These are phyloP conservation scores for Tragelaphus oryx DNA, from an alignment of 2,797 vertebrate genomes.

Conservation along the genomic window DNA sequence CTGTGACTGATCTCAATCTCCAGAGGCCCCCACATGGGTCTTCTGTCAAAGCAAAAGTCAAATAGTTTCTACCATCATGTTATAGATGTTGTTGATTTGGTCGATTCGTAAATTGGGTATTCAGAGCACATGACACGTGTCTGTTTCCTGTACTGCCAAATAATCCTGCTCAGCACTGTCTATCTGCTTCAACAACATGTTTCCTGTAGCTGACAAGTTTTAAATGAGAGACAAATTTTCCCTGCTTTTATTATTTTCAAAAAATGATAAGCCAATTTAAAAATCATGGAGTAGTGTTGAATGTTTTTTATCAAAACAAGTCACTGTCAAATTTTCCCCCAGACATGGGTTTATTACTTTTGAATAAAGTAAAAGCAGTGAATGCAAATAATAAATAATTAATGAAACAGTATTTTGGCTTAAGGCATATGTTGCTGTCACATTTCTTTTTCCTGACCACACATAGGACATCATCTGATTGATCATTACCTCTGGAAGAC, in stretches of 20 bases:
- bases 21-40: neutral
- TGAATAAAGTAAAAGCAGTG: neutral
- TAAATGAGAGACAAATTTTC: neutral
- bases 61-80: fast-evolving
- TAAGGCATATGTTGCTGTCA: neutral
- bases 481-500: neutral
- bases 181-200: neutral
- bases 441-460: neutral
- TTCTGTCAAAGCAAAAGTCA: neutral
- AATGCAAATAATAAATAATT: neutral
- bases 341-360: neutral
- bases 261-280: slow-evolving; percentile 2
- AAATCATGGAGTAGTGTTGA: neutral
- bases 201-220: neutral
- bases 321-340: neutral
- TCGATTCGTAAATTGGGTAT: too few species aligned
- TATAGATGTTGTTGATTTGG: neutral
- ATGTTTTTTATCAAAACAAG: slow-evolving; percentile 25
- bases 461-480: neutral
- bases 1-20: neutral
- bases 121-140: neutral
- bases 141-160: neutral
- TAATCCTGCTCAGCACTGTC: neutral
- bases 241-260: neutral
- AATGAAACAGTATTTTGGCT: neutral